Percentiles rank a stretch among this genome's conserved stretches.
Conservation (phyloP, 2,888 invertebrate species). For the Odontocolon sp. region DNA sequence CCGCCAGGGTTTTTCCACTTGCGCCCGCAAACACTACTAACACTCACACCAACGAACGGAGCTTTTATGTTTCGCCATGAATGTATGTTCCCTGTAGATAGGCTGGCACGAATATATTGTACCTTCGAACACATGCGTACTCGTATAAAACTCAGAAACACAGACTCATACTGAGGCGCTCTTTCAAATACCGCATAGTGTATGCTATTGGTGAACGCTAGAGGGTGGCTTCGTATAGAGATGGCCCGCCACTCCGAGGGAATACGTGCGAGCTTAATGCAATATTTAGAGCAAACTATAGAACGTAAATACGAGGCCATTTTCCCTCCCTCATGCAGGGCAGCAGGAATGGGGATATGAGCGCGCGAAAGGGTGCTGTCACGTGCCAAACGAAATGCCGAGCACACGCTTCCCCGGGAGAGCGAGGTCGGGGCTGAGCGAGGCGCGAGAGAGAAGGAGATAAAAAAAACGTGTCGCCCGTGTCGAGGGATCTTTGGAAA, state of each 20-base stretch:
- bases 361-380: constrained; percentile 67
- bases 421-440: constrained; percentile 20
- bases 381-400: constrained; percentile 71
- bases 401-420: constrained; percentile 64
- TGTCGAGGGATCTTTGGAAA: constrained; percentile 54
- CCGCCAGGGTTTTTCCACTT: not conserved
- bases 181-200: not conserved
- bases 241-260: constrained; percentile 53
- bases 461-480: constrained; percentile 46
- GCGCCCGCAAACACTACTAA: not conserved
- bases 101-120: not conserved
- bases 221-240: constrained; percentile 28
- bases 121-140: not conserved
- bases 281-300: constrained; percentile 69
- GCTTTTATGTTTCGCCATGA: constrained; percentile 34
- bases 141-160: not conserved
- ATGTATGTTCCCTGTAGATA: constrained; percentile 19
- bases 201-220: constrained; percentile 17
- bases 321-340: constrained; percentile 60
- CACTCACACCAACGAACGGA: not conserved
- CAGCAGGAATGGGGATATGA: constrained; percentile 22
- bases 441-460: constrained; percentile 20
- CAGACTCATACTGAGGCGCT: not conserved
- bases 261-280: constrained; percentile 70
- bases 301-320: constrained; percentile 66